Evolutionary conservation across 2,888 invertebrate genomes (phyloP).

Genomic region (Alloscopus bannaensis): DNA sequence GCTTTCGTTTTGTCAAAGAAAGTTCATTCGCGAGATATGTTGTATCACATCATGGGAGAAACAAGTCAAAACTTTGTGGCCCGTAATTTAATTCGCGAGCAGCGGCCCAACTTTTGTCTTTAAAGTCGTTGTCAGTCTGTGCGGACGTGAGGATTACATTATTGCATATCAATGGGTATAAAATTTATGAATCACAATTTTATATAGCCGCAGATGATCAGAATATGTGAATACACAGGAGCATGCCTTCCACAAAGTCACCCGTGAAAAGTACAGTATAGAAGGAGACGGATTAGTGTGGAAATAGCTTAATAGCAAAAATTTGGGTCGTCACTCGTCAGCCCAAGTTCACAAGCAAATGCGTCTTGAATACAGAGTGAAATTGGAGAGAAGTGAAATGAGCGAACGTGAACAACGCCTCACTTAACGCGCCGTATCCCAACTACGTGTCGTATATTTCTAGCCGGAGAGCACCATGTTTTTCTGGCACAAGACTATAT

Average conservation of each 20-base stretch:
- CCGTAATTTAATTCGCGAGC: no score
- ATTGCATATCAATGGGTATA: no score
- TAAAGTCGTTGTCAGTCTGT: no score
- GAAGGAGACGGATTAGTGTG: slow-evolving; percentile 4
- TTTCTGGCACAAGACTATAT: neutral
- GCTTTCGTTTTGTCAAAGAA: no score
- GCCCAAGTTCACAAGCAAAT: slow-evolving; percentile 32
- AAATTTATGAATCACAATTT: no score
- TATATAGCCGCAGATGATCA: no score
- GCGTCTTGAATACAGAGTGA: neutral
- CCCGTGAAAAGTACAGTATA: slow-evolving; percentile 43
- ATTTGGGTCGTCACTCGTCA: slow-evolving; percentile 50
- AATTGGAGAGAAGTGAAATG: slow-evolving; percentile 6
- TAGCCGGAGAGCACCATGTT: slow-evolving; percentile 1
- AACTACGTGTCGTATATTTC: neutral
- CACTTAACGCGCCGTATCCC: neutral
- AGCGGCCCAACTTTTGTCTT: no score
- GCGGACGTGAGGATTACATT: no score
- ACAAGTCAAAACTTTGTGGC: no score
- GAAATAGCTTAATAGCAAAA: slow-evolving; percentile 51
- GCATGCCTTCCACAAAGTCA: neutral
- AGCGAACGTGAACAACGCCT: slow-evolving; percentile 12
- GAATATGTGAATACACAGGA: neutral
- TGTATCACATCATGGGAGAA: no score
- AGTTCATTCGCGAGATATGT: no score